phyloP scores from a whole-genome alignment of 1,140 invertebrate species.

The Pygmarrhopalites habei region DNA sequence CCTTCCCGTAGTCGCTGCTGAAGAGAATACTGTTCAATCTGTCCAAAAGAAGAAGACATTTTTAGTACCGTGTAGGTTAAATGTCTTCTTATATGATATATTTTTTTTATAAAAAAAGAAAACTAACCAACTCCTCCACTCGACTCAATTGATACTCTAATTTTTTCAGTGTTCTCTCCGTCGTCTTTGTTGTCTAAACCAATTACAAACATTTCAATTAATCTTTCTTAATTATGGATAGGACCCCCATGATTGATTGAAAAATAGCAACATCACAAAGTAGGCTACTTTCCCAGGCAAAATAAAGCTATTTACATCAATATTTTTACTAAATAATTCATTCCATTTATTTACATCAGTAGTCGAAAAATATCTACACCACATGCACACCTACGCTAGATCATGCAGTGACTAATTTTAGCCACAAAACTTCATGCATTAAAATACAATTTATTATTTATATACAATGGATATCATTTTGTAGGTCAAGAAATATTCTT shows the following conservation, averaged over 20 bases:
- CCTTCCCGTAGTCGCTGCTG: conserved; percentile 50
- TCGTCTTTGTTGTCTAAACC: conserved; percentile 10
- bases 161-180: conserved; percentile 43
- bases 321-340: background rate
- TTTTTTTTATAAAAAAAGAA: too few relatives aligned
- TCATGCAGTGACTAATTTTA: too few relatives aligned
- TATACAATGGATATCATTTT: too few relatives aligned
- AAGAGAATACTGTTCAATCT: conserved; percentile 49
- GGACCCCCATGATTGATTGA: background rate
- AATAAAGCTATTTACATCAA: background rate
- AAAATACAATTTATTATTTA: too few relatives aligned
- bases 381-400: too few relatives aligned
- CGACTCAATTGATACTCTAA: conserved; percentile 50
- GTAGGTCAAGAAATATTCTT: too few relatives aligned
- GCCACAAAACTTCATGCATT: too few relatives aligned
- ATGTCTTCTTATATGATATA: too few relatives aligned
- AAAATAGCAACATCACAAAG: background rate
- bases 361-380: background rate
- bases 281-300: background rate
- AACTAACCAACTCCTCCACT: conserved; percentile 51
- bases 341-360: background rate
- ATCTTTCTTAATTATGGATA: background rate
- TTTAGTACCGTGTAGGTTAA: too few relatives aligned
- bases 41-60: too few relatives aligned
- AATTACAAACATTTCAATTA: background rate